Base-by-base conservation (phyloP, 1,140 invertebrate genomes). In the Notospermus geniculatus region DNA sequence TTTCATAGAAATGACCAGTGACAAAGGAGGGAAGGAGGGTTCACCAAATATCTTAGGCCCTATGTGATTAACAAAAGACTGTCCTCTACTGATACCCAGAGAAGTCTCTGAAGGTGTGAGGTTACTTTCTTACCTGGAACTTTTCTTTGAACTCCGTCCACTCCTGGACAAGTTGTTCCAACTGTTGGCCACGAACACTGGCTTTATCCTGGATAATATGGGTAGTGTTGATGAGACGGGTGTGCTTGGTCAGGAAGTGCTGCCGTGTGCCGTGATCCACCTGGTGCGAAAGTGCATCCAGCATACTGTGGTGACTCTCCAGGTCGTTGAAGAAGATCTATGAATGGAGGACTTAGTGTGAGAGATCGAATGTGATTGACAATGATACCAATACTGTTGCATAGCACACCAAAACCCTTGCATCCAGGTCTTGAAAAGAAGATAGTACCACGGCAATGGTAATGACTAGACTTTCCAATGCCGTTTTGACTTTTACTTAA, bases 321-420 rank as follows among this genome's bases (percentile, higher is more conserved):
- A 81, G 63, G 58, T 77, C 74, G 60, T 67, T 69, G 63, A 81
- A 81, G 66, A 80, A 80, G 54, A 77, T 74, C 79, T 80, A 64
- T 4, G 66, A 64, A 54, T 11, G 29, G 41, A 43, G 19, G 22
- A 39, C 28, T n/a, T n/a, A n/a, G n/a, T n/a, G n/a, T n/a, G n/a
- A n/a, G n/a, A n/a, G n/a, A n/a, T n/a, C n/a, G n/a, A n/a, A n/a
- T n/a, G n/a, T n/a, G n/a, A n/a, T n/a, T n/a, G n/a, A n/a, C n/a
- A n/a, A n/a, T n/a, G n/a, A n/a, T n/a, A n/a, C n/a, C n/a, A n/a
- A n/a, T n/a, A n/a, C n/a, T n/a, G n/a, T n/a, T n/a, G n/a, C n/a
- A n/a, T n/a, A n/a, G n/a, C n/a, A n/a, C n/a, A n/a, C n/a, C n/a
- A n/a, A n/a, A n/a, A n/a, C n/a, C n/a, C n/a, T n/a, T n/a, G n/a